Base-by-base conservation (phyloP, 2,888 invertebrate species). In the Lacanobia oleracea region DNA sequence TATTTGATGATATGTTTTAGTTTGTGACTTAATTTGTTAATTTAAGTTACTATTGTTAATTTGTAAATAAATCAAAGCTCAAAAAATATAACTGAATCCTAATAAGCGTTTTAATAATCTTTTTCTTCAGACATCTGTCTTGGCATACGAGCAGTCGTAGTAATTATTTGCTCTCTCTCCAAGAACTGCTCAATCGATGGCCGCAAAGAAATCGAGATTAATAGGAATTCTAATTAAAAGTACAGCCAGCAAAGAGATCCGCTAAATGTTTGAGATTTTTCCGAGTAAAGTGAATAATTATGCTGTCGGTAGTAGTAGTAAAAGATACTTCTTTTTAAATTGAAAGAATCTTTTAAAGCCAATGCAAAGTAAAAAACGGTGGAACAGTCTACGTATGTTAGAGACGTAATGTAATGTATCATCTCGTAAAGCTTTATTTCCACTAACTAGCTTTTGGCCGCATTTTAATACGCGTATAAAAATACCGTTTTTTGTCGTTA, bases 191-290 rank as follows among this genome's bases (percentile, higher is more conserved):
- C 66, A 72, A 54, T 61, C 65, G 54, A 59, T 61, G 48, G 65
- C 75, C 70, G 75, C 85, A 85, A 86, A 87, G 81, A 83, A 79
- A 78, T 78, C 76, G 62, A 69, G 78, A 82, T 80, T 84, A 81
- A 86, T 85, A 85, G 81, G 82, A 86, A 82, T 86, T 86, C 81
- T 85, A 88, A 87, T 88, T 88, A 87, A 85, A 82, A 82, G 82
- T 83, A 78, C 79, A 80, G 83, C 77, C 71, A 81, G 27, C 67
- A 51, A 67, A 60, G 33, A 60, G 51, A 72, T 77, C 37, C 16
- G 48, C 7, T 27, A 53, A 67, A 40, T 65, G 63, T 23, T 57
- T 27, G 0, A 56, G 43, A 53, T 78, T 60, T 61, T 61, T 9
- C 21, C 16, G 14, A 62, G 57, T 45, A 27, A 61, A 77, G 48